phyloP scores from a whole-genome alignment of 2,797 vertebrate species.

The Okamejei kenojei region DNA sequence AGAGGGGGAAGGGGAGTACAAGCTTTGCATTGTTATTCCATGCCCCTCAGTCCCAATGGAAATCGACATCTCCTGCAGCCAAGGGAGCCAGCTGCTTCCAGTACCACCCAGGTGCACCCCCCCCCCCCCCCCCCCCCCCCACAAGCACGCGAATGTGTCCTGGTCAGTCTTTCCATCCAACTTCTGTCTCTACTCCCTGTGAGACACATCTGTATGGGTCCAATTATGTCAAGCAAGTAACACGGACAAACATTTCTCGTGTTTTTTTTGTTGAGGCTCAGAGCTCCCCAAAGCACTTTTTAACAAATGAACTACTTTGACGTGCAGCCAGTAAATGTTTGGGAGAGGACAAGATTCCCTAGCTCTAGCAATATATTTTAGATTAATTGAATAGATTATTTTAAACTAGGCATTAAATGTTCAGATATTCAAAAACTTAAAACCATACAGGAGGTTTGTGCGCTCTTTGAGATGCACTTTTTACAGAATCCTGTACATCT shows the following conservation, averaged over 20 bases:
- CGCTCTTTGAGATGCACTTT: background rate
- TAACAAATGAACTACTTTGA: too few species aligned
- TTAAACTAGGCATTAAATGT: background rate
- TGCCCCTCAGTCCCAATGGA: background rate
- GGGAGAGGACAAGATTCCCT: background rate
- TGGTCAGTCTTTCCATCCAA: background rate
- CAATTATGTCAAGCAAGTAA: background rate
- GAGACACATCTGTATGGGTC: background rate
- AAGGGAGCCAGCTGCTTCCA: conserved; percentile 29
- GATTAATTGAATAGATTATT: background rate
- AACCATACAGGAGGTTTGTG: background rate
- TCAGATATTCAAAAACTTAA: background rate
- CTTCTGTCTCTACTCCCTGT: background rate
- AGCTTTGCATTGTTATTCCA: conserved; percentile 18
- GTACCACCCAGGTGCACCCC: background rate
- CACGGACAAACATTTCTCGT: too few species aligned
- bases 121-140: too few species aligned
- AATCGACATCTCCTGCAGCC: conserved; percentile 9
- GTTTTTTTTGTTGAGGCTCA: too few species aligned
- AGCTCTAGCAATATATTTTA: background rate
- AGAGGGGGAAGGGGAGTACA: background rate
- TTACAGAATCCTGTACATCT: background rate
- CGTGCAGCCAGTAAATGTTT: too few species aligned
- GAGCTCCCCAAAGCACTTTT: too few species aligned
- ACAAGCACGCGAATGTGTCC: background rate